Evolutionary conservation across 2,113 vertebrate genomes (phyloP).

Genomic region (Centropus bengalensis): DNA sequence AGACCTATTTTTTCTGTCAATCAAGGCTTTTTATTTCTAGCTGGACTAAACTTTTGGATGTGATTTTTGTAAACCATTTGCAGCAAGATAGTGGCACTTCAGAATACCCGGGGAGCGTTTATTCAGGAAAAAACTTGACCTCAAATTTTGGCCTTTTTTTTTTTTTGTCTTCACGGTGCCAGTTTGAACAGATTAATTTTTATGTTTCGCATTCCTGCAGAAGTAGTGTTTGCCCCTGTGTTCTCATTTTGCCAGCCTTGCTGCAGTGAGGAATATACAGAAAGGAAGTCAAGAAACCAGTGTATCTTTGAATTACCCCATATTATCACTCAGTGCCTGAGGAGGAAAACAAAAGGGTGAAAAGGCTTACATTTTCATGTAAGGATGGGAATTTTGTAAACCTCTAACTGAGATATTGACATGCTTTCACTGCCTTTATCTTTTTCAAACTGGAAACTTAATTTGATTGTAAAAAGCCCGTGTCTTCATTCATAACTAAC

Average conservation of each 20-base stretch:
- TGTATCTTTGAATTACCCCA: neutral
- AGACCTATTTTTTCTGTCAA: conserved; percentile 48
- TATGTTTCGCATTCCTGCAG: neutral
- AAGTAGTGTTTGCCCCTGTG: accelerated
- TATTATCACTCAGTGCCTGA: neutral
- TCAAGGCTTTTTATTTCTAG: conserved; percentile 45
- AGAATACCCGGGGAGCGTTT: neutral
- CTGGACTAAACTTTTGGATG: conserved; percentile 21
- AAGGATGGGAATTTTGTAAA: neutral
- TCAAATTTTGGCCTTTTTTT: neutral
- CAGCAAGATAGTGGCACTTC: neutral
- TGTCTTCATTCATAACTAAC: neutral
- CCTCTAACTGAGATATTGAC: accelerated
- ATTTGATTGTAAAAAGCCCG: neutral
- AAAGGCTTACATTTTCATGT: neutral
- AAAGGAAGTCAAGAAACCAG: neutral
- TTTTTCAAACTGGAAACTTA: neutral
- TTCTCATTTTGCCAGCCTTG: neutral
- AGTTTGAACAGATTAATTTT: neutral
- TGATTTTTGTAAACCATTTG: conserved; percentile 17
- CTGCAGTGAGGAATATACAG: neutral
- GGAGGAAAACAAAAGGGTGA: neutral
- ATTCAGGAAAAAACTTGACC: neutral
- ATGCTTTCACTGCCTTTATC: neutral
- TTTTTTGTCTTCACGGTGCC: neutral